phyloP scores from a whole-genome alignment of 2,113 vertebrate genomes.

The Halichoeres trimaculatus region DNA sequence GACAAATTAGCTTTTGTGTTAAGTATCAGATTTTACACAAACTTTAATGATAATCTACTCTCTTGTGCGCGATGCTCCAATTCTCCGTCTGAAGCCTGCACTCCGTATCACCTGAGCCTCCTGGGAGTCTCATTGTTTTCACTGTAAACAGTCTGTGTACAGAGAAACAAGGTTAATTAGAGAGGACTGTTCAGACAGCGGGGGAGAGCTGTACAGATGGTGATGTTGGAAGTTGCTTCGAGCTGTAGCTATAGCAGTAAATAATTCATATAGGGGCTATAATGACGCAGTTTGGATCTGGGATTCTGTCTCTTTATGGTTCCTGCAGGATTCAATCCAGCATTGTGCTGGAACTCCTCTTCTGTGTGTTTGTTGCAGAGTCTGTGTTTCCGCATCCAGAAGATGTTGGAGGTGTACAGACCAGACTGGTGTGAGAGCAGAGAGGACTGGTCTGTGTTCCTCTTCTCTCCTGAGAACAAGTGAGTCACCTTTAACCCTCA shows the following conservation, averaged over 20 bases:
- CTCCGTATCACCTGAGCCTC: slow-evolving; percentile 57
- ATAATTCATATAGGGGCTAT: slow-evolving; percentile 59
- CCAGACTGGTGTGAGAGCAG: slow-evolving; percentile 92
- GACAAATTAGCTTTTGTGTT: slow-evolving; percentile 35
- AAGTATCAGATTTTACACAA: slow-evolving; percentile 40
- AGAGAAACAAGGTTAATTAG: slow-evolving; percentile 76
- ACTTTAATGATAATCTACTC: slow-evolving; percentile 46
- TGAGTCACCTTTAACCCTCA: slow-evolving; percentile 59
- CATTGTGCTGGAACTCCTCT: not conserved
- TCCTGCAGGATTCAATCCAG: not conserved
- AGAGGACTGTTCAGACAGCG: slow-evolving; percentile 67
- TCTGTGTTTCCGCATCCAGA: slow-evolving; percentile 94
- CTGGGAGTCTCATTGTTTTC: slow-evolving; percentile 64
- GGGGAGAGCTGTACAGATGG: slow-evolving; percentile 65
- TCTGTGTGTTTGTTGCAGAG: slow-evolving; percentile 81
- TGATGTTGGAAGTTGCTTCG: slow-evolving; percentile 52
- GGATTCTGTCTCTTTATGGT: slow-evolving; percentile 14
- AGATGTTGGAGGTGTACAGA: slow-evolving; percentile 97
- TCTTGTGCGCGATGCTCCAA: slow-evolving; percentile 45
- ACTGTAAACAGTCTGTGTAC: slow-evolving; percentile 69
- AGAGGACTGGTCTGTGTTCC: slow-evolving; percentile 93
- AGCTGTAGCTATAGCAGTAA: slow-evolving; percentile 64
- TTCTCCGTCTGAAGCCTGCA: slow-evolving; percentile 42
- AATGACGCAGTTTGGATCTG: slow-evolving; percentile 23
- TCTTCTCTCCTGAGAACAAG: slow-evolving; percentile 98